Percentiles rank a stretch among this genome's conserved stretches.
phyloP scores from a whole-genome alignment of 2,113 vertebrate genomes.

The Lampris incognitus region DNA sequence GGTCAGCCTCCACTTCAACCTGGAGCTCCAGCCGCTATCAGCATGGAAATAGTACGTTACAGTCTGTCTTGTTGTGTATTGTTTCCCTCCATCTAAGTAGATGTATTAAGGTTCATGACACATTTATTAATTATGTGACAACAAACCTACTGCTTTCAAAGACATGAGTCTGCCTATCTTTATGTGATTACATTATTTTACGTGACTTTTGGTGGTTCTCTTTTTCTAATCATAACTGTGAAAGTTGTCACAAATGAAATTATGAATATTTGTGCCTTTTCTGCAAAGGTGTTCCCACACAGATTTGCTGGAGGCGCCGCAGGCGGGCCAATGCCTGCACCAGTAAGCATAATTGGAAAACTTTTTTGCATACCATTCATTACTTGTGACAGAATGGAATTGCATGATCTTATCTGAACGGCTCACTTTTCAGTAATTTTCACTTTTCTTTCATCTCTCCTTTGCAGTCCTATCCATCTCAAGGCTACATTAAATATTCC shows the following conservation, averaged over 20 bases:
- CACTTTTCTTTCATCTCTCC: neutral
- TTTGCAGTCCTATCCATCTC: conserved; percentile 58
- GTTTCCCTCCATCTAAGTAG: neutral
- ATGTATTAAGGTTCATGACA: too few species aligned
- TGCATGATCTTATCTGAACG: neutral
- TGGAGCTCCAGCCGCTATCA: conserved; percentile 69
- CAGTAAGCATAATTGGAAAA: conserved; percentile 46
- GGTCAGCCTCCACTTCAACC: conserved; percentile 52
- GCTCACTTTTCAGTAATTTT: neutral
- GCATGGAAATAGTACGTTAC: conserved; percentile 78
- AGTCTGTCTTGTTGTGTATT: neutral
- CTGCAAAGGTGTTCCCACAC: conserved; percentile 72
- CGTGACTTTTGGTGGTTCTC: neutral
- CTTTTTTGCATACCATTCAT: neutral
- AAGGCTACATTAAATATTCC: conserved; percentile 80
- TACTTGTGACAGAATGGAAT: neutral
- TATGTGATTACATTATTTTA: too few species aligned
- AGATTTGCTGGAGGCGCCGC: conserved; percentile 44
- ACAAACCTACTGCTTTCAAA: too few species aligned
- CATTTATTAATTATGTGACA: too few species aligned
- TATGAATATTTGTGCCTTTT: neutral
- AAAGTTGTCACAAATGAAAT: neutral
- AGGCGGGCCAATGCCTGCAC: conserved; percentile 55
- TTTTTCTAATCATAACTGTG: neutral
- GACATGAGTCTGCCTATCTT: too few species aligned